Percentiles rank a stretch among this genome's conserved stretches.
These are phyloP conservation scores for Heliangelus exortis DNA, from an alignment of 2,797 vertebrate species.

Conservation along the genomic window DNA sequence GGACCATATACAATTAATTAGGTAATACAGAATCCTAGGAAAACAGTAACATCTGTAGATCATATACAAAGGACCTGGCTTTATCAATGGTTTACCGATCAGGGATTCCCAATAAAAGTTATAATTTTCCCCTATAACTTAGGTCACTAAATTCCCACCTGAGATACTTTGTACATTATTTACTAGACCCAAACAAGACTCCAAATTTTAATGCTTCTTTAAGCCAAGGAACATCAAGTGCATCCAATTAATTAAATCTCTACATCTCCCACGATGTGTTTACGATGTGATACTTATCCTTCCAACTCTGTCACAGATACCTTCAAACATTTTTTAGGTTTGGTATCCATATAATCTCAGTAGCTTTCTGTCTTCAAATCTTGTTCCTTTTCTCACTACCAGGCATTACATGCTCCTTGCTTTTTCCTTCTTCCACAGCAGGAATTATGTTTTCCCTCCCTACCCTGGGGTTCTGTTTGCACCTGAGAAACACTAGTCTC, in stretches of 20 bases:
- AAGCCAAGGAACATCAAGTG: neutral
- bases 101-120: neutral
- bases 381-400: neutral
- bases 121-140: neutral
- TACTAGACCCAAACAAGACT: neutral
- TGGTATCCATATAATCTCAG: neutral
- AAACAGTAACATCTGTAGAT: neutral
- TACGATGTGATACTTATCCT: neutral
- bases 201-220: neutral
- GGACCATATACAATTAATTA: neutral
- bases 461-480: neutral
- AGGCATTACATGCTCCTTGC: neutral
- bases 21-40: neutral
- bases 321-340: neutral
- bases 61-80: neutral
- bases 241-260: neutral
- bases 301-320: neutral
- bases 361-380: neutral
- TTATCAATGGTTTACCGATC: neutral
- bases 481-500: neutral
- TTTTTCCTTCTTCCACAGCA: neutral
- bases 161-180: neutral
- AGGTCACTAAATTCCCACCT: neutral
- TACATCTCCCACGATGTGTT: neutral
- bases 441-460: neutral